Conservation (phyloP, 1,140 invertebrate genomes). For the Apis laboriosa region DNA sequence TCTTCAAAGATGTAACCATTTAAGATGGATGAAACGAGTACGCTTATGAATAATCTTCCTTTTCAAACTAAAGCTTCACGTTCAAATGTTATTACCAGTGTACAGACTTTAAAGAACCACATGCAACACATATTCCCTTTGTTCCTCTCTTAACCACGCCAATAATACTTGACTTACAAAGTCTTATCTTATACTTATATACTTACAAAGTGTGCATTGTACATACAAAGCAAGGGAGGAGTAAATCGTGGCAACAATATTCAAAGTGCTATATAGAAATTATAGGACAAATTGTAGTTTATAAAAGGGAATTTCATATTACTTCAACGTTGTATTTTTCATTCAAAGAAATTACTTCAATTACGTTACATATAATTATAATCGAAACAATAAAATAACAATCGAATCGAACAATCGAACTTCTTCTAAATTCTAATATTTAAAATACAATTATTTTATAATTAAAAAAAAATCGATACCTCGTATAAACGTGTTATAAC, state of each 20-base stretch:
- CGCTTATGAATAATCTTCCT: background rate
- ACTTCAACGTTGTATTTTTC: background rate
- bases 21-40: background rate
- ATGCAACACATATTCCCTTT: slow-evolving; percentile 6
- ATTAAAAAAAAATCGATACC: too few species aligned
- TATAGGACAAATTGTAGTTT: background rate
- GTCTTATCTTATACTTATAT: background rate
- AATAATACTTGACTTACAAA: background rate
- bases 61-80: background rate
- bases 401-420: too few species aligned
- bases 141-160: background rate
- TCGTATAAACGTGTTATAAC: background rate
- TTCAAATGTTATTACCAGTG: background rate
- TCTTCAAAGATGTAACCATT: background rate
- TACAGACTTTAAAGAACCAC: background rate
- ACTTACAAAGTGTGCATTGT: background rate
- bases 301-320: background rate
- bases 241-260: too few species aligned
- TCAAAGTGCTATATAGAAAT: background rate
- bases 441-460: too few species aligned
- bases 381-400: too few species aligned
- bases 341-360: background rate
- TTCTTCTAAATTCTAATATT: too few species aligned
- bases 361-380: background rate
- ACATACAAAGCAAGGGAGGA: background rate